Evolutionary conservation across 2,888 invertebrate genomes (phyloP).

Genomic region (Chaitophorus viminalis): DNA sequence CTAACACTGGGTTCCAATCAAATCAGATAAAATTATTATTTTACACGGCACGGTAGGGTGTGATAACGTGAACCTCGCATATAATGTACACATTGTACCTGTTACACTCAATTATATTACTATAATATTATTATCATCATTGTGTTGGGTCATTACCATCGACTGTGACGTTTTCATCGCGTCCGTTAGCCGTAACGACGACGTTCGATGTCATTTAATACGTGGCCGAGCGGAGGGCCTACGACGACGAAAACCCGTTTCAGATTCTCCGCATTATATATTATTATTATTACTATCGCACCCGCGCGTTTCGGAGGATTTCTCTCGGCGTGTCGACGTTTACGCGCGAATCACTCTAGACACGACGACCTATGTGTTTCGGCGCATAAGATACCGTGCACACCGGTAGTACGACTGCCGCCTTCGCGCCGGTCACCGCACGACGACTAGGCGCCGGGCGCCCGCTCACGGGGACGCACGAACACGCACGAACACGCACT

Average conservation of each 20-base stretch:
- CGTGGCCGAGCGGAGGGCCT: not conserved
- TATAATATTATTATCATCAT: not conserved
- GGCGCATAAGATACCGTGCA: slow-evolving; percentile 22
- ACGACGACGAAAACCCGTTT: not conserved
- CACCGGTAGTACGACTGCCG: slow-evolving; percentile 31
- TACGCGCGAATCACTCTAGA: not conserved
- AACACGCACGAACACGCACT: not conserved
- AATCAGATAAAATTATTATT: no score
- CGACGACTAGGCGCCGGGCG: not conserved
- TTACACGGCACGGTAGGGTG: no score
- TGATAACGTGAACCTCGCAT: no score
- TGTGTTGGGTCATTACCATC: not conserved
- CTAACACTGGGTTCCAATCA: no score
- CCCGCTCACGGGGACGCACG: not conserved
- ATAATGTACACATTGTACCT: no score
- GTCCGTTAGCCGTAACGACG: not conserved
- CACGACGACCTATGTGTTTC: not conserved
- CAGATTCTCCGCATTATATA: not conserved
- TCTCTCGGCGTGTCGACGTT: not conserved
- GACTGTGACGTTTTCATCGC: slow-evolving; percentile 42
- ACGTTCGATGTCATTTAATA: slow-evolving; percentile 48
- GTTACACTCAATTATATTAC: no score
- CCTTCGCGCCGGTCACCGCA: not conserved
- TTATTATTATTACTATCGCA: no score
- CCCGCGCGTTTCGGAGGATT: not conserved